Conservation (phyloP, 2,888 invertebrate species). For the Chelonus formosanus region DNA sequence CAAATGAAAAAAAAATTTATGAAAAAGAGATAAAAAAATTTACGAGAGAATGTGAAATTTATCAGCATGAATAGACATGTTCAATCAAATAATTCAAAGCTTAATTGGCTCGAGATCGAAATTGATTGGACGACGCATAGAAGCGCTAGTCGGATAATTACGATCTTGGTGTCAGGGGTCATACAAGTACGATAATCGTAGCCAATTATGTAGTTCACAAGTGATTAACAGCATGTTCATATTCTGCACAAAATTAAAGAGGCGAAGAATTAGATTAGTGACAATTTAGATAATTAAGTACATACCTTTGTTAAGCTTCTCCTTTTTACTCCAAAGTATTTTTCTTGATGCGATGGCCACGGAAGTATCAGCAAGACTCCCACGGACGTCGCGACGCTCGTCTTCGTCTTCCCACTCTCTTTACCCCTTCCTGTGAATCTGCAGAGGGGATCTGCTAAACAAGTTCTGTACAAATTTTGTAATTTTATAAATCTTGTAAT, state of each 20-base stretch:
- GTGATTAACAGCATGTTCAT: too few species aligned
- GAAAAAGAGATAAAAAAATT: not conserved
- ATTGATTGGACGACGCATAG: too few species aligned
- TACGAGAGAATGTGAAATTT: not conserved
- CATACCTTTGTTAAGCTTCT: constrained; percentile 14
- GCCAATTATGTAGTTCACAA: too few species aligned
- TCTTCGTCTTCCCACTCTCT: constrained; percentile 52
- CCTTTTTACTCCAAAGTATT: constrained; percentile 40
- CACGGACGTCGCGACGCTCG: constrained; percentile 52
- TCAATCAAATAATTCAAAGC: constrained; percentile 2
- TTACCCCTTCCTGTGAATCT: constrained; percentile 41
- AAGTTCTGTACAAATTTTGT: constrained; percentile 17
- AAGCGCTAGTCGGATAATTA: too few species aligned
- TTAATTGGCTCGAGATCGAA: too few species aligned
- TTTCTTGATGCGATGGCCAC: constrained; percentile 60
- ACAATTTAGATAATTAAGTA: not conserved
- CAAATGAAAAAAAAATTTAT: not conserved
- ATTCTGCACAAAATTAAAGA: too few species aligned
- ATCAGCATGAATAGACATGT: not conserved
- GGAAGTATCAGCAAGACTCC: constrained; percentile 62
- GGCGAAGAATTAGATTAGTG: too few species aligned
- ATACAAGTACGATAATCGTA: too few species aligned
- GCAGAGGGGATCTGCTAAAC: constrained; percentile 24
- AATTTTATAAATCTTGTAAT: not conserved
- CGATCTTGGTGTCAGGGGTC: too few species aligned